Evolutionary conservation across 2,797 vertebrate genomes (phyloP).

Genomic region (Alexandromys oeconomus): DNA sequence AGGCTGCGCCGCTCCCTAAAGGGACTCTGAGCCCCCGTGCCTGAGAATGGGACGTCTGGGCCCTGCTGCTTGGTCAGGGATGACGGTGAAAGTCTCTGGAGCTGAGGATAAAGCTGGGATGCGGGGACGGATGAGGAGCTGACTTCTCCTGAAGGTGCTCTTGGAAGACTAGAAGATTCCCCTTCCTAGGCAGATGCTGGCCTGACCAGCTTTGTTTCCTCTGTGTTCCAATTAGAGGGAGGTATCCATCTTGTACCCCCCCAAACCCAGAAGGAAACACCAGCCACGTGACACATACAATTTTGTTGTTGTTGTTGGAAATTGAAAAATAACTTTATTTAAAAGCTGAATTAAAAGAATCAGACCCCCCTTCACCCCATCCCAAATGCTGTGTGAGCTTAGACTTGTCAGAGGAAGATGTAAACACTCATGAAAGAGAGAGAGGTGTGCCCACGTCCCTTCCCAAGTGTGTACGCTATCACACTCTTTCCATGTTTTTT

Average conservation of each 20-base stretch:
- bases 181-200: neutral
- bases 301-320: neutral
- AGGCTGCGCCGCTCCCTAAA: neutral
- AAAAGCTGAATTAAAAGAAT: conserved; percentile 10
- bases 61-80: neutral
- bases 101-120: neutral
- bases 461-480: neutral
- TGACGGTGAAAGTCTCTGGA: neutral
- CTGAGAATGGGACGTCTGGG: neutral
- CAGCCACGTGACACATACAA: neutral
- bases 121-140: neutral
- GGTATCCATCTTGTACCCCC: neutral
- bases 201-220: neutral
- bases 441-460: neutral
- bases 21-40: neutral
- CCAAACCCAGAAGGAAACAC: neutral
- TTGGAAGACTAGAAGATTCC: neutral
- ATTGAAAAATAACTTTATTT: conserved; percentile 39
- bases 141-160: neutral
- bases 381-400: neutral
- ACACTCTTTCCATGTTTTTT: neutral
- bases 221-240: neutral
- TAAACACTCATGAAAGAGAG: neutral
- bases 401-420: neutral
- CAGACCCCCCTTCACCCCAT: neutral